Percentiles rank a stretch among this genome's conserved stretches.
These are phyloP conservation scores for Hyalella azteca DNA, from an alignment of 2,888 invertebrate genomes.

Conservation along the genomic window DNA sequence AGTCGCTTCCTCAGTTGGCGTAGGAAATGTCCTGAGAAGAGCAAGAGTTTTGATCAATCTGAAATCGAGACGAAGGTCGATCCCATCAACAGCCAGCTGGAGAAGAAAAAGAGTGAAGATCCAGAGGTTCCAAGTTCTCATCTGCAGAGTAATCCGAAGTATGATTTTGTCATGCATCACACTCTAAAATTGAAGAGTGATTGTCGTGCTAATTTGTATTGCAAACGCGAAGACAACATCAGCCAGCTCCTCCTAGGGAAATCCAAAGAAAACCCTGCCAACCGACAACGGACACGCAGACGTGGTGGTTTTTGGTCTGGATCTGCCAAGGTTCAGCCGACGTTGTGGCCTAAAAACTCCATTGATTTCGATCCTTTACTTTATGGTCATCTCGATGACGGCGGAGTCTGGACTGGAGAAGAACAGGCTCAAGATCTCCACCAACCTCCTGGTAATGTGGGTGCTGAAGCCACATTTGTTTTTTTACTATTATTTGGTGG, in stretches of 20 bases:
- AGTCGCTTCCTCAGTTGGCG: constrained; percentile 53
- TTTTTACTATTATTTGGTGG: too few relatives aligned
- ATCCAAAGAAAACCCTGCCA: background rate
- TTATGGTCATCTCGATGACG: background rate
- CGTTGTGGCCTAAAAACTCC: background rate
- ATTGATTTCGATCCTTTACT: background rate
- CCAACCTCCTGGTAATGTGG: background rate
- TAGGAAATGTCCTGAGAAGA: constrained; percentile 55
- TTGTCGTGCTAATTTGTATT: too few relatives aligned
- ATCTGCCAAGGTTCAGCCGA: background rate
- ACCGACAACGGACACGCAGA: background rate
- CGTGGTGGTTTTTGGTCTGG: background rate
- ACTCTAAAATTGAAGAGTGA: too few relatives aligned
- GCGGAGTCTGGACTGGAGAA: constrained; percentile 1
- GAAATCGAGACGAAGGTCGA: constrained; percentile 33
- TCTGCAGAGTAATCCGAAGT: too few relatives aligned
- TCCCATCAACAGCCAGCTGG: too few relatives aligned
- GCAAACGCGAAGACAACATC: too few relatives aligned
- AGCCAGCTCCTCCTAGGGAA: too few relatives aligned
- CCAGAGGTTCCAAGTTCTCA: too few relatives aligned
- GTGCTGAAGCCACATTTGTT: too few relatives aligned
- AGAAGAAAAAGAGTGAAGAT: too few relatives aligned
- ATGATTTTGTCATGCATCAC: too few relatives aligned
- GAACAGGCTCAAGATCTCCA: background rate
- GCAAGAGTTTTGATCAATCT: constrained; percentile 58